Evolutionary conservation across 2,113 vertebrate genomes (phyloP).

Genomic region (Fulica atra): DNA sequence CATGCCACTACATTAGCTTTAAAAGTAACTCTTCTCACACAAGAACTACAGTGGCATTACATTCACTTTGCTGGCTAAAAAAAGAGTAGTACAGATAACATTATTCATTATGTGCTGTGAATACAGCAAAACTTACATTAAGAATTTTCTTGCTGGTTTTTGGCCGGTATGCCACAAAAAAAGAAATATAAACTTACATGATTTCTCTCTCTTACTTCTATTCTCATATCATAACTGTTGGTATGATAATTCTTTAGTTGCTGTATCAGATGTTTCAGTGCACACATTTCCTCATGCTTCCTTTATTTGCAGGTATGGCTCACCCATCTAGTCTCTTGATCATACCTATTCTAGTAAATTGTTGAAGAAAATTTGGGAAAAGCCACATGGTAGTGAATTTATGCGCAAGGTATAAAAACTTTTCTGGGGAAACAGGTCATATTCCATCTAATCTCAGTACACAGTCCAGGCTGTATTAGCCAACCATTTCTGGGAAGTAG

Average conservation of each 20-base stretch:
- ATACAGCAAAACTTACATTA: not conserved
- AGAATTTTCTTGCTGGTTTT: not conserved
- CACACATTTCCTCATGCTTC: not conserved
- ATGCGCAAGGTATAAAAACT: fast-evolving
- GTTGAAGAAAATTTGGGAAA: not conserved
- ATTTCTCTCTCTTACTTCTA: not conserved
- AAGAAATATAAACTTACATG: not conserved
- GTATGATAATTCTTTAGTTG: not conserved
- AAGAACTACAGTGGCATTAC: not conserved
- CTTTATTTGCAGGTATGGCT: not conserved
- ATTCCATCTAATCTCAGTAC: not conserved
- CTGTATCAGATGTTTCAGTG: not conserved
- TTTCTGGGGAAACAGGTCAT: not conserved
- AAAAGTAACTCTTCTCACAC: not conserved
- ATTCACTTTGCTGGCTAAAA: not conserved
- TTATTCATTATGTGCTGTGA: not conserved
- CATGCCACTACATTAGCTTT: not conserved
- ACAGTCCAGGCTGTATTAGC: not conserved
- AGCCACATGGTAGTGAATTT: not conserved
- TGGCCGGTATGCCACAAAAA: not conserved
- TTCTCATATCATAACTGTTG: not conserved
- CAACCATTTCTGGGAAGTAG: not conserved
- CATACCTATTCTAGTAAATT: not conserved
- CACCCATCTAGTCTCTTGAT: not conserved
- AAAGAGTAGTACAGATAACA: not conserved